Evolutionary conservation across 2,888 invertebrate species (phyloP), one percentile per base, ranked within the genome.

Genomic region (Drosophila flavopinicola): DNA sequence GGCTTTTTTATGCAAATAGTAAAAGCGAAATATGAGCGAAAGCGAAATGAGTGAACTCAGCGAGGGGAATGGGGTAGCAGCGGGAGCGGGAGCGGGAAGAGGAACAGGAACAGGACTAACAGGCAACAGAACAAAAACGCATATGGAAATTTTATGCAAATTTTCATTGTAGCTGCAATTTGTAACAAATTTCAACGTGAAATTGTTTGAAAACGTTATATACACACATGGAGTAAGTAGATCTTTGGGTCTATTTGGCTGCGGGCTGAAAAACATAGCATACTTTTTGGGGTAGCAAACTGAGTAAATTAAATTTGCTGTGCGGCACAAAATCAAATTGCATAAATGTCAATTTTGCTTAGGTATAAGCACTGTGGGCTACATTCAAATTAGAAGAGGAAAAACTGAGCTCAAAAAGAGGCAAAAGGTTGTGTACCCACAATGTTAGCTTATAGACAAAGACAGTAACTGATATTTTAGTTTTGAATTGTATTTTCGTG

Each of bases 141-240:
- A 86, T 86, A 82, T 87, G 80, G 83, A 86, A 86, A 82, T 86
- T 75, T 54, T 78, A 82, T 82, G 80, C 68, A 85, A 82, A 82
- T 82, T 75, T 64, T 47, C 66, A 74, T 84, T 79, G 85, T 86
- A 45, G 54, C 56, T 70, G 79, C 78, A 79, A 79, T 79, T 79
- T 79, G 85, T 79, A 85, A 75, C 85, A 76, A 79, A 83, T 79
- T 79, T 79, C 48, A 59, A 66, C 64, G 83, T 68, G 79, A 78
- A 85, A 78, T 83, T 67, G 78, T 71, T 82, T 58, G 84, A 61
- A 78, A 79, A 75, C 54, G 52, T 45, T 56, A 25, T 32, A 33
- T 24, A 29, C 51, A 32, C 51, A 41, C 24, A 38, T 37, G 44
- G 23, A 39, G 38, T 38, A 65, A 42, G 37, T 35, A 30, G n/a